A percentile compares a stretch with the other conserved stretches of the same genome.
Evolutionary conservation across 2,113 vertebrate genomes (phyloP).

Genomic region (Meleagris gallopavo): DNA sequence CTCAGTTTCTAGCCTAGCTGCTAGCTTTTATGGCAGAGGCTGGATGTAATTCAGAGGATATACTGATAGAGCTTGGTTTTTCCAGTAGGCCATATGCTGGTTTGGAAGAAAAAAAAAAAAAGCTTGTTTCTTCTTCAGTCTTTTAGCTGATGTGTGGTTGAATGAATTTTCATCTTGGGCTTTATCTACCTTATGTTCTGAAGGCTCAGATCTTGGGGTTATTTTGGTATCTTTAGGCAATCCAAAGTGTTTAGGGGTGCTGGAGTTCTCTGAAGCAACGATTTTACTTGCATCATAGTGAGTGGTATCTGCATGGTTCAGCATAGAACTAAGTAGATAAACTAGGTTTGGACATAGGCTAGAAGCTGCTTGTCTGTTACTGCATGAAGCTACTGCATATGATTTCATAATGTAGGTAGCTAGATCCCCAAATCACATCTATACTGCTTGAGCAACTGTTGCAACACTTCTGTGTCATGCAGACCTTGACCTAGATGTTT

Average conservation of each 20-base stretch:
- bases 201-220: background rate
- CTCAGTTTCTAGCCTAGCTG: background rate
- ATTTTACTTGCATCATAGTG: rapidly evolving
- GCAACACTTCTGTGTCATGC: background rate
- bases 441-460: background rate
- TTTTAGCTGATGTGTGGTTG: background rate
- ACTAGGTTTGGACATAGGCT: background rate
- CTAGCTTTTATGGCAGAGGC: background rate
- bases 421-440: background rate
- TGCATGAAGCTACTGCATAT: rapidly evolving
- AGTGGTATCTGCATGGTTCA: rapidly evolving
- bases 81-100: background rate
- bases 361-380: background rate
- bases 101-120: background rate
- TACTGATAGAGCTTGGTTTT: rapidly evolving
- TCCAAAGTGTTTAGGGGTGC: background rate
- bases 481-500: background rate
- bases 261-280: background rate
- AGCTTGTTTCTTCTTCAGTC: background rate
- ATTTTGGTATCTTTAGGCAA: background rate
- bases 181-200: background rate
- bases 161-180: background rate
- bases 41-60: background rate
- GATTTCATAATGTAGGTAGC: background rate
- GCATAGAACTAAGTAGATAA: background rate